These are phyloP conservation scores for Ptilorrhoa leucosticta DNA, from an alignment of 2,113 vertebrate genomes.

Conservation along the genomic window DNA sequence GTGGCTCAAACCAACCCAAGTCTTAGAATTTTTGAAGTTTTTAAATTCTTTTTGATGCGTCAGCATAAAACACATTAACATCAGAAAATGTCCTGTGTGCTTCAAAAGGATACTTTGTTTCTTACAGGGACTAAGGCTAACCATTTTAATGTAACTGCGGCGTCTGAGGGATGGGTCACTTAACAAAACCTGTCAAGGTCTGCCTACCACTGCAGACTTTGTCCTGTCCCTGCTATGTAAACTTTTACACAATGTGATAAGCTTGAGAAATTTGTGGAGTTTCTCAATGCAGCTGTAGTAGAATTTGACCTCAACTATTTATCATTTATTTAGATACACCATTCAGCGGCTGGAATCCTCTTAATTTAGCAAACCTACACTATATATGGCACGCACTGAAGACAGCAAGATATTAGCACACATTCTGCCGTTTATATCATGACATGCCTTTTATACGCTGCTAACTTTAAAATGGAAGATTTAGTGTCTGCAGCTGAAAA, in stretches of 20 bases:
- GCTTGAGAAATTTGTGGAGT: not conserved
- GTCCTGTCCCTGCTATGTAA: not conserved
- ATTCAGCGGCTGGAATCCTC: not conserved
- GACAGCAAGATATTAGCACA: not conserved
- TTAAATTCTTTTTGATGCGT: not conserved
- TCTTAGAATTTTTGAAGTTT: not conserved
- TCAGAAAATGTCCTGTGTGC: not conserved
- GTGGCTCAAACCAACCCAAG: not conserved
- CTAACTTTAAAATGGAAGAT: conserved; percentile 35
- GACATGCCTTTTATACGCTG: not conserved
- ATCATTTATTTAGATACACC: not conserved
- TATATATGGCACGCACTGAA: not conserved
- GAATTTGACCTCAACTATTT: not conserved
- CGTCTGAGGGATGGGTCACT: not conserved
- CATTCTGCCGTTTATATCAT: not conserved
- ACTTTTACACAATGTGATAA: not conserved
- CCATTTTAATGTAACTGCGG: not conserved
- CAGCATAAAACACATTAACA: not conserved
- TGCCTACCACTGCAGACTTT: not conserved
- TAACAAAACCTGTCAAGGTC: not conserved
- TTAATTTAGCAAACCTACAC: not conserved
- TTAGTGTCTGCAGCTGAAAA: conserved; percentile 37
- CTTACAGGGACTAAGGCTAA: not conserved
- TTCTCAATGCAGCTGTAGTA: not conserved
- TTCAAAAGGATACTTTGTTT: not conserved